These are phyloP conservation scores for Tamias sibiricus DNA, from an alignment of 2,113 vertebrate species.

Conservation along the genomic window DNA sequence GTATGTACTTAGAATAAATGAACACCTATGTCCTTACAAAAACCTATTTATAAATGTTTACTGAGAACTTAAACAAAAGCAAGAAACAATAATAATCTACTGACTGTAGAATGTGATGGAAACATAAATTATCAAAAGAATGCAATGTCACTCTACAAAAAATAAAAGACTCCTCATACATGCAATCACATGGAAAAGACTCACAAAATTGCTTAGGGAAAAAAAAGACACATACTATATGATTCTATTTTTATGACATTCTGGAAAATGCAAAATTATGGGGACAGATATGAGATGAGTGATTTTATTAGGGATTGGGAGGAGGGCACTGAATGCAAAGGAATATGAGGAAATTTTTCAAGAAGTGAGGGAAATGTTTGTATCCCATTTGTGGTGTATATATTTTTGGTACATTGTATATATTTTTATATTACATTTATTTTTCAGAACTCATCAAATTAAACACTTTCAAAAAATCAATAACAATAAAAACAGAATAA, in stretches of 20 bases:
- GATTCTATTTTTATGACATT: not conserved
- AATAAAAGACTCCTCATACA: not conserved
- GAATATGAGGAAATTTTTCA: not conserved
- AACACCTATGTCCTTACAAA: not conserved
- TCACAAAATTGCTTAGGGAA: not conserved
- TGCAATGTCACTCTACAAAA: not conserved
- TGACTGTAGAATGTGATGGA: not conserved
- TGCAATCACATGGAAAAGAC: not conserved
- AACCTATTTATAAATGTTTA: not conserved
- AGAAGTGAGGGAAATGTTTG: not conserved
- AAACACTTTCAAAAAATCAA: not conserved
- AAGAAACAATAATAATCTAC: not conserved
- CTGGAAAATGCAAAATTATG: not conserved
- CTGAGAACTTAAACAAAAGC: not conserved
- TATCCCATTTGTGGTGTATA: not conserved
- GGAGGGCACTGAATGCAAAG: not conserved
- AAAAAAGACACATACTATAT: not conserved
- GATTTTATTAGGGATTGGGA: not conserved
- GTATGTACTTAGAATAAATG: not conserved
- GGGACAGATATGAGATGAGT: not conserved
- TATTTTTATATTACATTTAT: not conserved
- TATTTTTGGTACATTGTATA: not conserved
- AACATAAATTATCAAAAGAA: not conserved
- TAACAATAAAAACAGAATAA: not conserved
- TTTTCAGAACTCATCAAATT: not conserved